These are phyloP conservation scores for Ethmia dodecea DNA, from an alignment of 2,888 invertebrate species.

Conservation along the genomic window DNA sequence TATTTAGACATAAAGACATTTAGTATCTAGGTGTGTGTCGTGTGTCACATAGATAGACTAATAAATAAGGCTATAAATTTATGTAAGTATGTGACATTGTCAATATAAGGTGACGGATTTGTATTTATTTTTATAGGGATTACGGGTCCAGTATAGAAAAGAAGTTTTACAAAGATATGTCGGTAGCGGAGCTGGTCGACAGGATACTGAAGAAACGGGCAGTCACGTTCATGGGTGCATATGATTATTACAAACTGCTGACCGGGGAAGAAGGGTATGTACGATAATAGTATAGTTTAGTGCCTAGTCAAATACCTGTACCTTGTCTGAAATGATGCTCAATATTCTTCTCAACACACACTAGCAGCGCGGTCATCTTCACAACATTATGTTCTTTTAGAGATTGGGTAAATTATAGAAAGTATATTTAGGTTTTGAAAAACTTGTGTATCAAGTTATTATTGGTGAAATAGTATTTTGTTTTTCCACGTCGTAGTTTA, in stretches of 20 bases:
- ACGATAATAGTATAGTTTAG: background rate
- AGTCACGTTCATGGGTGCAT: slow-evolving; percentile 60
- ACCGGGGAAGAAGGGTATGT: slow-evolving; percentile 62
- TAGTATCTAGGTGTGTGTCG: background rate
- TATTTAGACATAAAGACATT: too few relatives aligned
- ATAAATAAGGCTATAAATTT: background rate
- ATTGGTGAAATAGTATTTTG: background rate
- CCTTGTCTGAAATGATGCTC: too few relatives aligned
- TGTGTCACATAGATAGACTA: background rate
- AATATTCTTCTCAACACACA: too few relatives aligned
- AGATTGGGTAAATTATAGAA: background rate
- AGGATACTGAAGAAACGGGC: slow-evolving; percentile 77
- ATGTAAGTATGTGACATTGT: background rate
- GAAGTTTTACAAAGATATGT: slow-evolving; percentile 76
- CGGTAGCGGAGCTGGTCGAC: slow-evolving; percentile 73
- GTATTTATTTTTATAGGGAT: slow-evolving; percentile 51
- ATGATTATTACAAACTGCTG: slow-evolving; percentile 71
- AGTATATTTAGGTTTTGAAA: background rate
- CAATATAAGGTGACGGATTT: too few relatives aligned
- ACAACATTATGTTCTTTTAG: too few relatives aligned
- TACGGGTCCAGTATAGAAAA: slow-evolving; percentile 72
- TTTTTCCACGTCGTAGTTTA: background rate
- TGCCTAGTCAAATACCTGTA: background rate
- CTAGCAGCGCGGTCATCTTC: too few relatives aligned
- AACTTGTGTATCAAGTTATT: background rate